Conservation (phyloP, 2,888 invertebrate species). For the Sthenelais limicola region DNA sequence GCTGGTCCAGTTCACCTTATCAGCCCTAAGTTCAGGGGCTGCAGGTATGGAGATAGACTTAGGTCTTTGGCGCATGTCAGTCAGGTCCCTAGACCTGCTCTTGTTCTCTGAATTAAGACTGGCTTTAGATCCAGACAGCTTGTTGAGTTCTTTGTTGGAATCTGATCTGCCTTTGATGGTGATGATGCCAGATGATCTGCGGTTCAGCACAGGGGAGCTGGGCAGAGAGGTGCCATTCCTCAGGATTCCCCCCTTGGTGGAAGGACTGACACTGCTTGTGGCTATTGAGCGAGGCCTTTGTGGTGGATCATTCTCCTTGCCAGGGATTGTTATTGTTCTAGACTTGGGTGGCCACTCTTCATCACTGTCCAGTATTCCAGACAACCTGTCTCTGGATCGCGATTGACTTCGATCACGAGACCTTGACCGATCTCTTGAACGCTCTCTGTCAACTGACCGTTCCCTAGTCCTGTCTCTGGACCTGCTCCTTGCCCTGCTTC, state of each 20-base stretch:
- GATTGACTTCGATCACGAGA: constrained; percentile 23
- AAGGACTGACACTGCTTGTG: background rate
- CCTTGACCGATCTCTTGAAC: constrained; percentile 4
- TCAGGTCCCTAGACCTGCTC: background rate
- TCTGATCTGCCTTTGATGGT: constrained; percentile 17
- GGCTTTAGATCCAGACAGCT: constrained; percentile 3
- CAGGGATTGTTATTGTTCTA: constrained; percentile 21
- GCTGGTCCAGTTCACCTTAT: background rate
- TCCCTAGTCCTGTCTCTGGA: constrained; percentile 9
- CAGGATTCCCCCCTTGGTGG: constrained; percentile 23
- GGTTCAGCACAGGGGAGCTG: constrained; percentile 19
- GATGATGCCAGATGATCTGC: constrained; percentile 3
- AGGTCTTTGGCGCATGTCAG: constrained; percentile 6
- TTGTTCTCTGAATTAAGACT: background rate
- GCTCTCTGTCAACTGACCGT: constrained; percentile 10
- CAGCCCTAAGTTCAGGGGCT: background rate
- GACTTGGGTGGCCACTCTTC: constrained; percentile 36
- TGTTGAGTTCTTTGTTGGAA: constrained; percentile 25
- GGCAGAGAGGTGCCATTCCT: constrained; percentile 20
- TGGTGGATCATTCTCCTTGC: constrained; percentile 6
- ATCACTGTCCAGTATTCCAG: constrained; percentile 18
- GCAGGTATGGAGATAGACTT: constrained; percentile 26
- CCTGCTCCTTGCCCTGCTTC: constrained; percentile 4
- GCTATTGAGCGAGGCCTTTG: constrained; percentile 21
- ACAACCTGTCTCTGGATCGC: constrained; percentile 6